phyloP scores from a whole-genome alignment of 2,113 vertebrate genomes.

The Oreochromis spilurus region DNA sequence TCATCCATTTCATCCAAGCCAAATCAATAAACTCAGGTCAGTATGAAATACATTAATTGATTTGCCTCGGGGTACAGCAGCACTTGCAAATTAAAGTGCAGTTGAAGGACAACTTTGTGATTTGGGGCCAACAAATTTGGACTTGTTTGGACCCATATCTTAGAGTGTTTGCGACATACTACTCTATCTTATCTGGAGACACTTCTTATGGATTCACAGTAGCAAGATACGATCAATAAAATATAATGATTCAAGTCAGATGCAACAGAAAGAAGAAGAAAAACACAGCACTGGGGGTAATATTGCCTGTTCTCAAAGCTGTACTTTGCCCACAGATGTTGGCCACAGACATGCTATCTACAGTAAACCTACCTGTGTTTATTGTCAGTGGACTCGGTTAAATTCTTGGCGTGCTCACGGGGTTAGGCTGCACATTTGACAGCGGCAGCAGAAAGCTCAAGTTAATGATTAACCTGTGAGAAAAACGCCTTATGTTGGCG shows the following conservation, averaged over 20 bases:
- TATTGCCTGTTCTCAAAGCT: constrained; percentile 18
- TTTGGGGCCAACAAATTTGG: background rate
- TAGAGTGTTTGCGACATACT: background rate
- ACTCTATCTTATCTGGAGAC: background rate
- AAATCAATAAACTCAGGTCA: background rate
- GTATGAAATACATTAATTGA: background rate
- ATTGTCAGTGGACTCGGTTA: background rate
- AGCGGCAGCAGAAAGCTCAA: background rate
- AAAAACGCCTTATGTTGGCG: constrained; percentile 34
- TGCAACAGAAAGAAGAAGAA: background rate
- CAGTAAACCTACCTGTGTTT: background rate
- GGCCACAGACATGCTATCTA: background rate
- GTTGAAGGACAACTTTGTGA: background rate
- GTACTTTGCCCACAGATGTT: constrained; percentile 34
- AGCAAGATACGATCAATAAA: background rate
- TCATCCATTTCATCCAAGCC: background rate
- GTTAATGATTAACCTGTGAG: constrained; percentile 59
- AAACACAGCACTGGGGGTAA: background rate
- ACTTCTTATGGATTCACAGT: background rate
- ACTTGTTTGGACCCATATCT: background rate
- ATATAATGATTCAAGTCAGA: background rate
- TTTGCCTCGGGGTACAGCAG: background rate
- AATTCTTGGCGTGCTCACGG: background rate
- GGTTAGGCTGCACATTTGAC: constrained; percentile 7
- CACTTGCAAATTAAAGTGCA: background rate